Conservation (phyloP, 2,113 vertebrate genomes). For the Oncorhynchus keta region DNA sequence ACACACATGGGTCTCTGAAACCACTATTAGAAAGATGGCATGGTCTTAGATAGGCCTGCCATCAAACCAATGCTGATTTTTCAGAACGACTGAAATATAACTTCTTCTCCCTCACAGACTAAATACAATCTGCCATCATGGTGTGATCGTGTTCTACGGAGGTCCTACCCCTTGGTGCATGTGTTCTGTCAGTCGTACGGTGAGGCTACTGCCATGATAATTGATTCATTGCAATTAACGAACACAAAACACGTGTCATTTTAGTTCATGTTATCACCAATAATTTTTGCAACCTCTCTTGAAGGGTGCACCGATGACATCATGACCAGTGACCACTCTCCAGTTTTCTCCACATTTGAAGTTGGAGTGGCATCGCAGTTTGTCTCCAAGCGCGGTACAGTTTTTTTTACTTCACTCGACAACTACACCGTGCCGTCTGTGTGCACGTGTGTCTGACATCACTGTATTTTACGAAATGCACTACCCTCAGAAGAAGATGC, state of each 20-base stretch:
- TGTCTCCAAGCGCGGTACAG: conserved; percentile 91
- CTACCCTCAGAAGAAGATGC: too few species aligned
- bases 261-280: not conserved
- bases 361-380: conserved; percentile 97
- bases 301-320: conserved; percentile 94
- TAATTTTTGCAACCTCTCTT: not conserved
- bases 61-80: not conserved
- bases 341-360: conserved; percentile 95
- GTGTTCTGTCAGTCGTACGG: conserved; percentile 95
- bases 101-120: conserved; percentile 72
- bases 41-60: not conserved
- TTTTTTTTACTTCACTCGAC: not conserved
- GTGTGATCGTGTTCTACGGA: conserved; percentile 96
- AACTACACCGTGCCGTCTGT: not conserved
- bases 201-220: conserved; percentile 65
- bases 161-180: conserved; percentile 92
- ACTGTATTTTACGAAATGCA: too few species aligned
- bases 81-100: not conserved
- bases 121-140: conserved; percentile 98
- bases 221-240: not conserved
- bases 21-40: not conserved
- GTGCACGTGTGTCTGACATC: too few species aligned
- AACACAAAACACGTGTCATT: not conserved
- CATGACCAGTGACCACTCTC: conserved; percentile 95
- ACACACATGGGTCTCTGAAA: not conserved